Evolutionary conservation across 2,888 invertebrate species (phyloP).

Genomic region (Pterostichus niger): DNA sequence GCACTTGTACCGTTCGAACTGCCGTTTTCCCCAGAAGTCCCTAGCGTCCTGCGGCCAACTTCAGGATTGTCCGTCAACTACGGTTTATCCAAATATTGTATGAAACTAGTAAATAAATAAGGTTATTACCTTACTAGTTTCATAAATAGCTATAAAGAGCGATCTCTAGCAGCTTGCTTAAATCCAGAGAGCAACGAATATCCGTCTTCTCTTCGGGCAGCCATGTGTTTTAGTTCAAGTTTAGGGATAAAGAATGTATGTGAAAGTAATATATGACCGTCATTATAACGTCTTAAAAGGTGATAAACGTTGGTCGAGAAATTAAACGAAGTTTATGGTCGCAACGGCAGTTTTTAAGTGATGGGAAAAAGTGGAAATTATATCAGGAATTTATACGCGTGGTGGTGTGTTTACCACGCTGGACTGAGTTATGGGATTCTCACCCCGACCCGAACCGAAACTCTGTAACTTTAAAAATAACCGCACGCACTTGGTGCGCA

Average conservation of each 20-base stretch:
- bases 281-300: too few species aligned
- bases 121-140: too few species aligned
- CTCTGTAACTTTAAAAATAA: conserved; percentile 56
- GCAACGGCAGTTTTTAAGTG: conserved; percentile 33
- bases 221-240: neutral
- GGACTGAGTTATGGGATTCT: conserved; percentile 12
- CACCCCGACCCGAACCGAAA: conserved; percentile 11
- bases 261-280: neutral
- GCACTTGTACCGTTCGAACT: too few species aligned
- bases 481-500: conserved; percentile 55
- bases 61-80: too few species aligned
- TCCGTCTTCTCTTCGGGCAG: too few species aligned
- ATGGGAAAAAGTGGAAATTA: conserved; percentile 37
- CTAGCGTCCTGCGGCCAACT: too few species aligned
- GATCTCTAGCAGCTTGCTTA: too few species aligned
- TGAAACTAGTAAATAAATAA: too few species aligned
- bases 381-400: conserved; percentile 36
- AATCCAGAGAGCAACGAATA: too few species aligned
- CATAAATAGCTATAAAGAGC: too few species aligned
- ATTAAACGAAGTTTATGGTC: conserved; percentile 37
- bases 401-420: neutral
- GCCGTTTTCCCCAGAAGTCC: too few species aligned
- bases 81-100: too few species aligned
- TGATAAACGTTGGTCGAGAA: conserved; percentile 32
- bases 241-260: neutral